These are phyloP conservation scores for Malurus elegans DNA, from an alignment of 2,113 vertebrate species.

Conservation along the genomic window DNA sequence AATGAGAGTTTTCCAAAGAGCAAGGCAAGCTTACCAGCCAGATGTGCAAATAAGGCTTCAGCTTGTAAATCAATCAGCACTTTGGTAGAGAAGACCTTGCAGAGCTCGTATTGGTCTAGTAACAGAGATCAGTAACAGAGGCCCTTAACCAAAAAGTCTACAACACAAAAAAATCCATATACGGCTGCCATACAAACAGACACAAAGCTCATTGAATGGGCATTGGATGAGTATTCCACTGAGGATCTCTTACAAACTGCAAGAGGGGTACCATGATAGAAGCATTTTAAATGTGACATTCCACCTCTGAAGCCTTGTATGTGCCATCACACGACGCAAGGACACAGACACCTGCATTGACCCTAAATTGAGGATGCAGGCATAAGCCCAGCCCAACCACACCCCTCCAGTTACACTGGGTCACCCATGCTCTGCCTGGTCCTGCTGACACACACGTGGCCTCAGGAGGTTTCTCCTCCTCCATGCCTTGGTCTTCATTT, in stretches of 20 bases:
- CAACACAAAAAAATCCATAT: slow-evolving; percentile 15
- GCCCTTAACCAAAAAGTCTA: slow-evolving; percentile 40
- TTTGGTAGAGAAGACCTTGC: slow-evolving; percentile 22
- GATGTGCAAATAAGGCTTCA: slow-evolving; percentile 62
- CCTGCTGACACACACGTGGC: neutral
- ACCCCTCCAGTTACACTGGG: neutral
- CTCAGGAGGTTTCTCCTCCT: neutral
- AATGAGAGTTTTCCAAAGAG: slow-evolving; percentile 46
- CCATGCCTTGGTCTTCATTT: neutral
- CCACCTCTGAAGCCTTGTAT: neutral
- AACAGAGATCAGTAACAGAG: slow-evolving; percentile 30
- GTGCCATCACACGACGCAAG: neutral
- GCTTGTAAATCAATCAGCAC: slow-evolving; percentile 7
- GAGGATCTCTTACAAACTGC: neutral
- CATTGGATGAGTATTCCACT: neutral
- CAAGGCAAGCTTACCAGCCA: slow-evolving; percentile 56
- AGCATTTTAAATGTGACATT: neutral
- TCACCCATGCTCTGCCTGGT: neutral
- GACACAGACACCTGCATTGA: neutral
- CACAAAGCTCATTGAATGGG: neutral
- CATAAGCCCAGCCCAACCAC: neutral
- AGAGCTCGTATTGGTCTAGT: slow-evolving; percentile 8
- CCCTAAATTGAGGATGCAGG: neutral
- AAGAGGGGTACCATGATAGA: neutral
- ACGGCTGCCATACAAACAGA: slow-evolving; percentile 12